Evolutionary conservation across 2,113 vertebrate genomes (phyloP), one percentile per base, ranked within the genome.

Genomic region (Chloropsis cyanopogon): DNA sequence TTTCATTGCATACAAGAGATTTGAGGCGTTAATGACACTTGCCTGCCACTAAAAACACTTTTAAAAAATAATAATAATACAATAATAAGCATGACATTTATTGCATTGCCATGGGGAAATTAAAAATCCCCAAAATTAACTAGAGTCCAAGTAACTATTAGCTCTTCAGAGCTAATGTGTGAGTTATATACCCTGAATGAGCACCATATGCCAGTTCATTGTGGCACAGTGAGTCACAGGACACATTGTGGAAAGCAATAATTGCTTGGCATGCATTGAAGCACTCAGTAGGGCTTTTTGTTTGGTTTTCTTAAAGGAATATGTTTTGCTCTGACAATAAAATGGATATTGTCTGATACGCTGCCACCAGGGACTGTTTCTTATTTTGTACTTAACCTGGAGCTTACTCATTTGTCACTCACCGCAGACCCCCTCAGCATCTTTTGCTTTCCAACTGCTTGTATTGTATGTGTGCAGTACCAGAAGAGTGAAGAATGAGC

Each of bases 81-180:
- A 92, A 31, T 88, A 95, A 88, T 68, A 86, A 92, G 88, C 93
- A 92, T 93, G 92, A 86, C 64, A 83, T 64, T 94, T 92, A 84
- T 78, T 93, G 64, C 60, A 75, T 57, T 83, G 68, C 80, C 53
- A 4, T 47, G 26, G 82, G 82, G 88, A 90, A 83, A 86, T 92
- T 66, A 88, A 65, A 24, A 4, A 0, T 10, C 24, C 64, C 46
- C 10, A 17, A 57, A 88, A 85, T 81, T 83, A 96, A 71, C 82
- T 49, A 3, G 41, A 82, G 72, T 66, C 80, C 90, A 95, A 91
- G 65, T 88, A 91, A 86, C 91, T 89, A 70, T 88, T 87, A 78
- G 82, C 75, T 92, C 39, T 90, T 90, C 23, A 64, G 90, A 82
- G 77, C 65, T 66, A 72, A 68, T 79, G 44, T 82, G 78, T 88